These are phyloP conservation scores for Cryptomyrus ogoouensis DNA, from an alignment of 2,113 vertebrate genomes.

Conservation along the genomic window DNA sequence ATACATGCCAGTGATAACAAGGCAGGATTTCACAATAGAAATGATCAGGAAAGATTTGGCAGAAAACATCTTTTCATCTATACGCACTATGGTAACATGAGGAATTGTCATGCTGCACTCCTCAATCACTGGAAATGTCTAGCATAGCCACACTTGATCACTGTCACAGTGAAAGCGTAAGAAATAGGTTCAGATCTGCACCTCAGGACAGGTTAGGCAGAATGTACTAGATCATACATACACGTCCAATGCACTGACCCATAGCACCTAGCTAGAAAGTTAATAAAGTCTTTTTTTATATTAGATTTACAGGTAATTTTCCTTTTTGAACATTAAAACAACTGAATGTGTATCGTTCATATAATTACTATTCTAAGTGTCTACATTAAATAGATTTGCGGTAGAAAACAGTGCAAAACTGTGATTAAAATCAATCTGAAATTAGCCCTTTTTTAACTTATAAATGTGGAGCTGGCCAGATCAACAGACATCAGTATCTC, in stretches of 20 bases:
- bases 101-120: slow-evolving; percentile 61
- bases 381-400: neutral
- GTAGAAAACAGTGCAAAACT: neutral
- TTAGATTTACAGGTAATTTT: neutral
- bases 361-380: neutral
- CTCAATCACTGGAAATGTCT: slow-evolving; percentile 60
- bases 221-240: neutral
- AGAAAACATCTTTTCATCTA: slow-evolving; percentile 60
- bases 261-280: neutral
- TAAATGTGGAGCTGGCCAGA: neutral
- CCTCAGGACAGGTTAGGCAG: neutral
- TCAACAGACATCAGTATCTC: neutral
- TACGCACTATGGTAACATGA: slow-evolving; percentile 55
- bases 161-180: slow-evolving; percentile 54
- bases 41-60: slow-evolving; percentile 47
- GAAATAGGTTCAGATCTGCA: slow-evolving; percentile 23
- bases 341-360: neutral
- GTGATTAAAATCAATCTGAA: neutral
- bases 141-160: slow-evolving; percentile 63
- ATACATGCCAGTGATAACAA: slow-evolving; percentile 28
- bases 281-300: neutral
- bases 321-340: neutral
- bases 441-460: neutral
- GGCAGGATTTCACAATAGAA: slow-evolving; percentile 38
- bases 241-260: neutral